phyloP scores from a whole-genome alignment of 1,140 invertebrate species.

The Schlechtendalia chinensis region DNA sequence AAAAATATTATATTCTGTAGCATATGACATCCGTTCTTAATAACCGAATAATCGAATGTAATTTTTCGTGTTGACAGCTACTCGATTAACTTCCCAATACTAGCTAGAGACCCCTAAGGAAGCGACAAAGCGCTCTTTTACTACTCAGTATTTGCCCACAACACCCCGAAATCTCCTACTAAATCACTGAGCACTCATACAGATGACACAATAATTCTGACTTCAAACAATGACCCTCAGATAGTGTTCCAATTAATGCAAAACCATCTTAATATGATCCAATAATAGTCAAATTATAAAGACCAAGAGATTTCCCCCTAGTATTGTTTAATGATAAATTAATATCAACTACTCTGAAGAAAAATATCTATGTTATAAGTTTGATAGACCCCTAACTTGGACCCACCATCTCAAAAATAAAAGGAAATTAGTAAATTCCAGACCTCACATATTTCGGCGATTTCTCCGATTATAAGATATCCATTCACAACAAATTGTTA shows the following conservation, averaged over 20 bases:
- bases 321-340: not conserved
- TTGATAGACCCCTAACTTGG: not conserved
- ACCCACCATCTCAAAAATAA: not conserved
- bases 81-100: not conserved
- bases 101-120: conserved; percentile 54
- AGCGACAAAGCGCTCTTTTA: conserved; percentile 53
- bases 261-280: not conserved
- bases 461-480: not conserved
- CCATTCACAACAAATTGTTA: not conserved
- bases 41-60: too few species aligned
- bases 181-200: conserved; percentile 53
- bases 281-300: not conserved
- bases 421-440: not conserved
- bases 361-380: not conserved
- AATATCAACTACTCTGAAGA: not conserved
- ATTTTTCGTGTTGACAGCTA: too few species aligned
- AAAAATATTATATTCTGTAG: too few species aligned
- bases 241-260: not conserved
- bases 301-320: not conserved
- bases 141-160: conserved; percentile 54
- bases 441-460: not conserved
- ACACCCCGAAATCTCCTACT: conserved; percentile 53
- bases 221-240: not conserved
- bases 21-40: too few species aligned
- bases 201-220: conserved; percentile 54